These are phyloP conservation scores for Tiliacea citrago DNA, from an alignment of 2,888 invertebrate genomes.

Conservation along the genomic window DNA sequence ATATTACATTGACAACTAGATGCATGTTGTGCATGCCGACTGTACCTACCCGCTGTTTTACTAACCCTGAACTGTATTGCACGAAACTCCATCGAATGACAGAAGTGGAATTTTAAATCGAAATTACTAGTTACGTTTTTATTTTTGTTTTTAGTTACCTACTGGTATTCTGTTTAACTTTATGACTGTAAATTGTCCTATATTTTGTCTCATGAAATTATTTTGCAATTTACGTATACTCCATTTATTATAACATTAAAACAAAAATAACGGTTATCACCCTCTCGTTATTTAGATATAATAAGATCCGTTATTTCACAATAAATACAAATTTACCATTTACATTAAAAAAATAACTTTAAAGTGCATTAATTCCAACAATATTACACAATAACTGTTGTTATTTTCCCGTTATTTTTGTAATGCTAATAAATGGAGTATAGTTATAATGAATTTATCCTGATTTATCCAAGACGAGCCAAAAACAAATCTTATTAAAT, in stretches of 20 bases:
- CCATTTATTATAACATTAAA: too few relatives aligned
- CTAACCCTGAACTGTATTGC: conserved; percentile 66
- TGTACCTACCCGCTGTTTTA: conserved; percentile 50
- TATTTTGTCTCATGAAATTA: neutral
- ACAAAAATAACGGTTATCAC: too few relatives aligned
- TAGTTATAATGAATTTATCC: too few relatives aligned
- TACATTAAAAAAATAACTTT: too few relatives aligned
- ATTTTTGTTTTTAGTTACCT: conserved; percentile 16
- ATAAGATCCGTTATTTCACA: too few relatives aligned
- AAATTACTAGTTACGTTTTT: conserved; percentile 48
- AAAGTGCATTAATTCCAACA: too few relatives aligned
- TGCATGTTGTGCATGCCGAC: conserved; percentile 62
- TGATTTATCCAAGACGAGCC: too few relatives aligned
- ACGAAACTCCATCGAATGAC: conserved; percentile 59
- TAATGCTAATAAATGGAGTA: too few relatives aligned
- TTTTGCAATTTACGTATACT: neutral
- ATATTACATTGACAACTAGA: conserved; percentile 64
- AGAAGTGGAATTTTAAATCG: conserved; percentile 53
- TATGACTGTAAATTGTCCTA: neutral
- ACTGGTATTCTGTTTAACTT: neutral
- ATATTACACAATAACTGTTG: too few relatives aligned
- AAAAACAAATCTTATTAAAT: neutral
- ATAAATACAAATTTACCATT: too few relatives aligned
- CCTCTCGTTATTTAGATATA: too few relatives aligned
- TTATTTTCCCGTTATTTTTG: too few relatives aligned